Conservation (phyloP, 2,113 vertebrate genomes). For the Sminthopsis crassicaudata region DNA sequence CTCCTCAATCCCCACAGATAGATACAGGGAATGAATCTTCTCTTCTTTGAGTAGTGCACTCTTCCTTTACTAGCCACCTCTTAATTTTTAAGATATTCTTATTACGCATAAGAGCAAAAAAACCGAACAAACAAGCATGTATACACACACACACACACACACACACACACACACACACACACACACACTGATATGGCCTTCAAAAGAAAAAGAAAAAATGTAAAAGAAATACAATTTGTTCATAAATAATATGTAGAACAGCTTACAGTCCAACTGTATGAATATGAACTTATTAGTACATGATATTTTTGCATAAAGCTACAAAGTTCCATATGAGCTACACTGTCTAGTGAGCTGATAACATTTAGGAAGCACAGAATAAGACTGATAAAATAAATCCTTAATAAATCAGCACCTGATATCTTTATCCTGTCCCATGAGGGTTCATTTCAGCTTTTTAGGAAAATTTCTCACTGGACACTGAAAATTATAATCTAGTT, state of each 20-base stretch:
- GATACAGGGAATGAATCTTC: neutral
- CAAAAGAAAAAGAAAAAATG: conserved; percentile 37
- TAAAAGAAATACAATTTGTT: conserved; percentile 6
- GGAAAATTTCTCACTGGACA: conserved; percentile 26
- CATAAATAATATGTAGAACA: conserved; percentile 22
- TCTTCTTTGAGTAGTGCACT: neutral
- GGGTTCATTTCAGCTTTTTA: conserved; percentile 2
- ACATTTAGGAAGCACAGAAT: conserved; percentile 20
- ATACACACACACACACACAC: neutral
- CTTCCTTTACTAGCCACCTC: neutral
- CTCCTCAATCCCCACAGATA: neutral
- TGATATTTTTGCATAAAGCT: neutral
- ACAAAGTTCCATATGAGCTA: neutral
- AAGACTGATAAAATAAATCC: conserved; percentile 29
- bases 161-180: neutral
- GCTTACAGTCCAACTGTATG: neutral
- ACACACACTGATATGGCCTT: conserved; percentile 1
- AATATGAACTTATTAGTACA: neutral
- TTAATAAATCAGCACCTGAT: conserved; percentile 36
- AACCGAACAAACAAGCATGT: neutral
- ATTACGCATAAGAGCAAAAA: neutral
- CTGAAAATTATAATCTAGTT: conserved; percentile 47
- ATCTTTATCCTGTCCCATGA: conserved; percentile 14
- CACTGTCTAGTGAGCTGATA: neutral
- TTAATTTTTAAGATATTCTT: conserved; percentile 6